Evolutionary conservation across 2,797 vertebrate species (phyloP).

Genomic region (Falco berigora): DNA sequence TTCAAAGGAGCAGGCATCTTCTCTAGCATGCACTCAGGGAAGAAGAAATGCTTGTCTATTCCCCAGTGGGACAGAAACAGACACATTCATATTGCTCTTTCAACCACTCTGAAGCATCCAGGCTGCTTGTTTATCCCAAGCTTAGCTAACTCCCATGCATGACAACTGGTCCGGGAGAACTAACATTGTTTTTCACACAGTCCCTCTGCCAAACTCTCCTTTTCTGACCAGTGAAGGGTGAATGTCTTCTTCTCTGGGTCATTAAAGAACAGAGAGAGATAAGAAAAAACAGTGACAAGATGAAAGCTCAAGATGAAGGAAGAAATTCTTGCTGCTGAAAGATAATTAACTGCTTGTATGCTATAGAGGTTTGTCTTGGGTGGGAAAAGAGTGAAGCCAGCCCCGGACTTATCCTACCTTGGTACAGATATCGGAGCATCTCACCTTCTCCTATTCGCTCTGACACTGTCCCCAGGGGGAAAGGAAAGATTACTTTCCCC

Average conservation of each 20-base stretch:
- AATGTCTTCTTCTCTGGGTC: not conserved
- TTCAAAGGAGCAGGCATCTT: not conserved
- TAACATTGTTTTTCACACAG: rapidly evolving
- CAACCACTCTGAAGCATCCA: not conserved
- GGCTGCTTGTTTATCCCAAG: not conserved
- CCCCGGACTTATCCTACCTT: not conserved
- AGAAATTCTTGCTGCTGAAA: not conserved
- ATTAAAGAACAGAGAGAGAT: not conserved
- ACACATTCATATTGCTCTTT: not conserved
- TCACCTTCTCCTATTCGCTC: not conserved
- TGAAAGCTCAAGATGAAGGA: not conserved
- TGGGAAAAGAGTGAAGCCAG: not conserved
- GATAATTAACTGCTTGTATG: not conserved
- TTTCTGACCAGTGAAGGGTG: not conserved
- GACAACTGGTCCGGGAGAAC: not conserved
- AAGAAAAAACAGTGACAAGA: not conserved
- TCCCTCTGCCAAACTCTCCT: not conserved
- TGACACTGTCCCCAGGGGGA: not conserved
- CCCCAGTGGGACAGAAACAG: not conserved
- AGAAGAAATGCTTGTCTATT: not conserved
- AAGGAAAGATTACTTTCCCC: not conserved
- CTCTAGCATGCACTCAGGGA: not conserved
- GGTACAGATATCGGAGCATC: not conserved
- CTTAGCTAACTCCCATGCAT: not conserved
- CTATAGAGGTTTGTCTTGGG: not conserved